Conservation (phyloP, 2,888 invertebrate genomes). For the Dolichomitus sp. region DNA sequence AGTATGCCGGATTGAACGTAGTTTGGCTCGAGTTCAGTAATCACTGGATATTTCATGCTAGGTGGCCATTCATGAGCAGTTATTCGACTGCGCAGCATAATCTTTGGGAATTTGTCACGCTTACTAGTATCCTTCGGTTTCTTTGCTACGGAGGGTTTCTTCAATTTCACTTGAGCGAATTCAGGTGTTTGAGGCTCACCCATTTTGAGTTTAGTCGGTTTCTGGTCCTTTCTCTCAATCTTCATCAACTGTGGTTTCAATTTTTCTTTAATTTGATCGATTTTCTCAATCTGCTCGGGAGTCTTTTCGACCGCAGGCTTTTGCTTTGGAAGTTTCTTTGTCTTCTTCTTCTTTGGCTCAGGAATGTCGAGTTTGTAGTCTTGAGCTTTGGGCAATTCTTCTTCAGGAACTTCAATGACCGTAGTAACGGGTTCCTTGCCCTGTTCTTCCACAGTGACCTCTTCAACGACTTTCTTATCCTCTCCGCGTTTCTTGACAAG, state of each 20-base stretch:
- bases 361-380: constrained; percentile 65
- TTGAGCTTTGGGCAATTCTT: constrained; percentile 69
- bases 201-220: constrained; percentile 88
- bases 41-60: constrained; percentile 80
- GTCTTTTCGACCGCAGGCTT: constrained; percentile 78
- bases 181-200: constrained; percentile 87
- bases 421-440: constrained; percentile 74
- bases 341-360: constrained; percentile 69
- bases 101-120: constrained; percentile 84
- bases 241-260: constrained; percentile 85
- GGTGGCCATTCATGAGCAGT: constrained; percentile 86
- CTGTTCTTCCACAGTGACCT: constrained; percentile 78
- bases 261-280: constrained; percentile 73
- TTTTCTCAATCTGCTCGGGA: constrained; percentile 59
- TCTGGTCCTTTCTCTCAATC: constrained; percentile 88
- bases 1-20: constrained; percentile 86
- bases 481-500: constrained; percentile 70
- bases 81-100: constrained; percentile 86
- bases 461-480: constrained; percentile 83
- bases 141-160: constrained; percentile 86
- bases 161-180: constrained; percentile 90
- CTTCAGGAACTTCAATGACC: constrained; percentile 72
- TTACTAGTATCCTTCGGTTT: constrained; percentile 82
- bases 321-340: constrained; percentile 69
- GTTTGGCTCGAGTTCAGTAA: constrained; percentile 84